Evolutionary conservation across 2,888 invertebrate genomes (phyloP), one percentile per base, ranked within the genome.

Genomic region (Hydropsyche betteni): DNA sequence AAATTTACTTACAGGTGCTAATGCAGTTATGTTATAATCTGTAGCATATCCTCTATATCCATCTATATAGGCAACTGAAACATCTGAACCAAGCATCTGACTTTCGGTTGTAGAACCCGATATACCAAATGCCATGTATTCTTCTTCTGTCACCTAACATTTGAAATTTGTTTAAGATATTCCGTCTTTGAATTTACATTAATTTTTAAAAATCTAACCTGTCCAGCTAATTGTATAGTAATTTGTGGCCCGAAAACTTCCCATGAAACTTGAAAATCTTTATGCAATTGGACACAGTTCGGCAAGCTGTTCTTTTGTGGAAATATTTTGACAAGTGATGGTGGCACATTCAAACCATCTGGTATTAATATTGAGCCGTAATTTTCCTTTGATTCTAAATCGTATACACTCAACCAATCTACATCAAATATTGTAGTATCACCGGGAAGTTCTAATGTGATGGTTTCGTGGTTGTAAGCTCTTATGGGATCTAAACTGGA

Each of bases 61-160:
- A 82, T 93, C 91, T 82, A 93, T 91, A 80, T 91, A 92, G 5
- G 92, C 92, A 50, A 97, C 89, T 0, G 94, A 92, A 51, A 94
- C 92, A 87, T 97, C 97, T 0, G 94, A 90, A 69, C 94, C 95
- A 81, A 93, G 85, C 96, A 97, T 97, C 84, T 90, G 90, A 80
- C 94, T 92, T 55, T 87, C 86, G 24, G 86, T 86, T 7, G 86
- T 85, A 0, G 92, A 91, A 69, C 96, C 96, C 34, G 96, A 96
- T 73, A 96, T 85, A 50, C 97, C 97, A 84, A 96, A 96, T 12
- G 95, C 91, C 90, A 97, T 92, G 85, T 97, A 97, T 81, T 95
- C 95, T 81, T 92, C 88, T 80, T 90, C 90, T 0, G 83, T 87
- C 52, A 86, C 85, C 90, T 89, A 82, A 68, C 2, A 69, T 71